Evolutionary conservation across 2,797 vertebrate genomes (phyloP), one percentile per base, ranked within the genome.

Genomic region (Spinus pinus): DNA sequence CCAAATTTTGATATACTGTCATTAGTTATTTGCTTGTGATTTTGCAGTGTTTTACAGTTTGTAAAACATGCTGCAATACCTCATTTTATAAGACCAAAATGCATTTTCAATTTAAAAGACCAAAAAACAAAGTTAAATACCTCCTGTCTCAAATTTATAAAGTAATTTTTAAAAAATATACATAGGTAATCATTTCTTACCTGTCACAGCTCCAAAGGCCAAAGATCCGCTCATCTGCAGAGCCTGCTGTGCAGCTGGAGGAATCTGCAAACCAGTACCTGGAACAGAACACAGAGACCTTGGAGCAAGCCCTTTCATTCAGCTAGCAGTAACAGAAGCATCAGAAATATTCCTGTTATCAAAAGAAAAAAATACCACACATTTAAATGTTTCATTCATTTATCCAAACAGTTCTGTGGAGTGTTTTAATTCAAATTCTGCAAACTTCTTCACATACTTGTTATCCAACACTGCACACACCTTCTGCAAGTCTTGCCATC

Each of bases 261-360:
- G 99, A 65, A 99, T 99, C 97, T 99, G 99, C 49, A 99, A 97
- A 58, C 99, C 99, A 18, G 99, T 99, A 83, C 99, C 99, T 99
- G 88, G 25, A 81, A 95, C 17, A 86, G 22, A 61, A 46, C 1
- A 49, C 1, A 2, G 23, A 12, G 1, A 56, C 21, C 16, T 56
- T 94, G n/a, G 6, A 74, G 21, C 16, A 66, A 47, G n/a, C 24
- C 18, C 16, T 41, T 44, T 62, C 71, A 56, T 22, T 60, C 69
- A 28, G 7, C 17, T 6, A 47, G 10, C 49, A 78, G 22, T 3
- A 69, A 71, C 57, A n/a, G 4, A 42, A 65, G 3, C 5, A 35
- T 9, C 30, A 73, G 9, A 64, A 78, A 69, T 20, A 3, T 12
- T 18, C 31, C 27, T 57, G 14, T 6, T 54, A 4, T 31, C 47